Conservation (phyloP, 2,113 vertebrate species). For the Gambusia holbrooki region DNA sequence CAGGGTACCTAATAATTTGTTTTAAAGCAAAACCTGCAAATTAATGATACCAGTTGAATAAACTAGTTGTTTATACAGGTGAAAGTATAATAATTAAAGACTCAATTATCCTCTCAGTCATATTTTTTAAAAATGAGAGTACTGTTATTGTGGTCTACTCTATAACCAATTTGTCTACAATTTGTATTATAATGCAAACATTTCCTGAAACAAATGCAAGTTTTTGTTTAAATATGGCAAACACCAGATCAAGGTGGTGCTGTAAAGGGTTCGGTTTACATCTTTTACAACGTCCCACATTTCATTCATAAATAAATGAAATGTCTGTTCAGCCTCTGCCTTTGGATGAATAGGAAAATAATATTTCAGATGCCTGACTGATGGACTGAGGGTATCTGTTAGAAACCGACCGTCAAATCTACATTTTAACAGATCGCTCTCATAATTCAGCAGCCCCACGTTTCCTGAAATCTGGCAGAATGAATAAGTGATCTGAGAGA, state of each 20-base stretch:
- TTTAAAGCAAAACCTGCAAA: background rate
- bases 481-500: conserved; percentile 51
- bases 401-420: background rate
- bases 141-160: background rate
- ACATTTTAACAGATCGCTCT: conserved; percentile 22
- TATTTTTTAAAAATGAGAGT: background rate
- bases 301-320: conserved; percentile 1
- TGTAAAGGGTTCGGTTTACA: background rate
- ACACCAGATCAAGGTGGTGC: background rate
- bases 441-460: conserved; percentile 26
- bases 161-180: background rate
- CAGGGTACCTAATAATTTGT: too few relatives aligned
- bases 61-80: background rate
- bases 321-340: background rate
- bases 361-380: conserved; percentile 8
- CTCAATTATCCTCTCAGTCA: background rate
- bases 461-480: conserved; percentile 12
- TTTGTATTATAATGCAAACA: background rate
- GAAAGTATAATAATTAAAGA: background rate
- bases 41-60: background rate
- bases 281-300: too few relatives aligned
- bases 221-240: background rate
- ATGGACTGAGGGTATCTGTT: background rate
- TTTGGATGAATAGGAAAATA: background rate
- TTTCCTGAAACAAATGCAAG: background rate